phyloP scores from a whole-genome alignment of 1,140 invertebrate species.

The Pseudomyrmex cubaensis region DNA sequence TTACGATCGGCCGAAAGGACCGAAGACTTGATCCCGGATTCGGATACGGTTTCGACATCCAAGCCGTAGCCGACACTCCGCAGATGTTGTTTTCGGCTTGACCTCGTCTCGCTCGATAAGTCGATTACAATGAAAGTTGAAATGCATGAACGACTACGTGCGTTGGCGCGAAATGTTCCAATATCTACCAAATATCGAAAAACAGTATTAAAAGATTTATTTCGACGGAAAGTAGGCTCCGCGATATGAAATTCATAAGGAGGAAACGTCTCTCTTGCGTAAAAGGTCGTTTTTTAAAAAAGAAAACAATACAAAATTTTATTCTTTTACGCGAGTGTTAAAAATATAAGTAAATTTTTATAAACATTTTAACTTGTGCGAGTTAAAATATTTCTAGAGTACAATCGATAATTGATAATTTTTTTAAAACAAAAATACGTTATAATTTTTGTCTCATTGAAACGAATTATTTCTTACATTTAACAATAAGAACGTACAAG shows the following conservation, averaged over 20 bases:
- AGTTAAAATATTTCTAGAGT: too few species aligned
- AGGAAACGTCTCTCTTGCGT: neutral
- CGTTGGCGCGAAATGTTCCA: constrained; percentile 26
- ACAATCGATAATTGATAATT: too few species aligned
- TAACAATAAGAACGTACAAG: neutral
- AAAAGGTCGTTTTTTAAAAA: too few species aligned
- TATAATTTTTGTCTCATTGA: too few species aligned
- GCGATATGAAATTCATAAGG: neutral
- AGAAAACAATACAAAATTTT: too few species aligned
- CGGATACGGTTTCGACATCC: constrained; percentile 32
- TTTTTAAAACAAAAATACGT: too few species aligned
- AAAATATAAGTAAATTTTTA: too few species aligned
- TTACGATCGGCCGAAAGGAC: constrained; percentile 46
- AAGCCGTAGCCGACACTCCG: constrained; percentile 31
- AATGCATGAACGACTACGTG: neutral
- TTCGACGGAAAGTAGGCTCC: neutral
- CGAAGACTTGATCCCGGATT: constrained; percentile 49
- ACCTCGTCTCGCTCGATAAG: constrained; percentile 43
- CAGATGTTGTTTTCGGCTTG: constrained; percentile 46
- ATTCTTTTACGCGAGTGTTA: too few species aligned
- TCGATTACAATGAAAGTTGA: constrained; percentile 27
- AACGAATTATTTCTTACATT: too few species aligned
- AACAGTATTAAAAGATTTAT: neutral
- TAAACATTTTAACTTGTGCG: too few species aligned
- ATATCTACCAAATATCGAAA: neutral